Conservation (phyloP, 2,113 vertebrate genomes). For the Struthidea cinerea region DNA sequence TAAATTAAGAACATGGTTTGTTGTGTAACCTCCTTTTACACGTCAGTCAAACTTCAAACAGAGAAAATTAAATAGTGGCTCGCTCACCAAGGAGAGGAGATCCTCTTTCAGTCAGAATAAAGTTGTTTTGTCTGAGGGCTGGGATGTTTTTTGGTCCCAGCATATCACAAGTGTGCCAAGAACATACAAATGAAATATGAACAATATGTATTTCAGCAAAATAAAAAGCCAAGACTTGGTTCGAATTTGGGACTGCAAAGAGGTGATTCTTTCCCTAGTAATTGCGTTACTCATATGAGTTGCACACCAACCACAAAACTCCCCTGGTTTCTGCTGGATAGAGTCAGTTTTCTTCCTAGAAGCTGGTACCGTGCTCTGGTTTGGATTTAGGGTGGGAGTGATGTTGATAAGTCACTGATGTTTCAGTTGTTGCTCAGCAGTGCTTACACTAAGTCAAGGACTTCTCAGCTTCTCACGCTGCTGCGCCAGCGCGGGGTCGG, state of each 20-base stretch:
- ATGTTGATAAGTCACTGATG: background rate
- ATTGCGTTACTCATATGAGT: background rate
- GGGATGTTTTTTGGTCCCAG: background rate
- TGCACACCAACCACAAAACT: background rate
- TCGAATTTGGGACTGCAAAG: background rate
- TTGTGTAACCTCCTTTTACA: background rate
- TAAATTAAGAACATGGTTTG: background rate
- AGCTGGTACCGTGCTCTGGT: background rate
- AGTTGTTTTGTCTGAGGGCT: background rate
- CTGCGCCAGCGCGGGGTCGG: rapidly evolving
- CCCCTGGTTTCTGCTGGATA: background rate
- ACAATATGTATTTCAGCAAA: background rate
- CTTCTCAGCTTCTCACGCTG: rapidly evolving
- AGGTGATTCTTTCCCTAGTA: background rate
- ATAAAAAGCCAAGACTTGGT: background rate
- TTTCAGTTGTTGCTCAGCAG: background rate
- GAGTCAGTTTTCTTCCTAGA: background rate
- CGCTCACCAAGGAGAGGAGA: background rate
- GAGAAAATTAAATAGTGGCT: background rate
- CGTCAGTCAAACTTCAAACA: background rate
- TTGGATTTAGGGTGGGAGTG: background rate
- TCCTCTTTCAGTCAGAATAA: background rate
- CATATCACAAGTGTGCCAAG: background rate
- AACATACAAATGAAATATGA: background rate
- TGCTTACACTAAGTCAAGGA: background rate